Evolutionary conservation across 1,140 invertebrate species (phyloP), one percentile per base, ranked within the genome.

Genomic region (Drosophila lini): DNA sequence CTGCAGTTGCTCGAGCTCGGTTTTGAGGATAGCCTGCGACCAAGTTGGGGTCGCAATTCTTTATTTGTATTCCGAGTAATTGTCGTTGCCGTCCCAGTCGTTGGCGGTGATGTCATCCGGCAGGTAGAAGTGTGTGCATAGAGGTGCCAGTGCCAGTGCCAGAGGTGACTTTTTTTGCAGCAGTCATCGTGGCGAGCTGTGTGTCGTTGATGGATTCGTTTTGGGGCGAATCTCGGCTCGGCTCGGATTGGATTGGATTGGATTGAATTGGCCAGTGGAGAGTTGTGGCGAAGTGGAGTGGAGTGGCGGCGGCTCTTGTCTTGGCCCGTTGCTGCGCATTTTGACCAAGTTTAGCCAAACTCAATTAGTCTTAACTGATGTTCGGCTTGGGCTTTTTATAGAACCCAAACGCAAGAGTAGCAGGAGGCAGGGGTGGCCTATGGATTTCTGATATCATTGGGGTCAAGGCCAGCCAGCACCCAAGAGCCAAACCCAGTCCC

Each of bases 321-420:
- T 58, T 70, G 63, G 42, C 32, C 25, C 32, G 45, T 38, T 48
- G 61, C 71, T 84, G 81, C 81, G 81, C 81, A 84, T 84, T 74
- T 84, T 86, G 71, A 86, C 83, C 83, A 82, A 83, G 79, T 88
- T 82, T 60, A 75, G 81, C 78, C 82, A 85, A 85, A 76, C 47
- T 77, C 80, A 80, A 82, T 83, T 86, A 86, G 82, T 86, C 82
- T 85, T 85, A 80, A 84, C 81, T 84, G 77, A 78, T 80, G 81
- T 64, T 58, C 57, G 74, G 34, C 11, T 69, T 68, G 31, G 53
- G 38, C 59, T 76, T 71, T 75, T 80, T 59, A 74, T 82, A 70
- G 75, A 82, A 62, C 40, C 40, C 31, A 19, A 10, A 16, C 5
- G 8, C 40, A n/a, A 44, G 73, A 69, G 81, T 61, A 81, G 62